phyloP scores from a whole-genome alignment of 2,797 vertebrate species.

The Kryptolebias ocellatus region DNA sequence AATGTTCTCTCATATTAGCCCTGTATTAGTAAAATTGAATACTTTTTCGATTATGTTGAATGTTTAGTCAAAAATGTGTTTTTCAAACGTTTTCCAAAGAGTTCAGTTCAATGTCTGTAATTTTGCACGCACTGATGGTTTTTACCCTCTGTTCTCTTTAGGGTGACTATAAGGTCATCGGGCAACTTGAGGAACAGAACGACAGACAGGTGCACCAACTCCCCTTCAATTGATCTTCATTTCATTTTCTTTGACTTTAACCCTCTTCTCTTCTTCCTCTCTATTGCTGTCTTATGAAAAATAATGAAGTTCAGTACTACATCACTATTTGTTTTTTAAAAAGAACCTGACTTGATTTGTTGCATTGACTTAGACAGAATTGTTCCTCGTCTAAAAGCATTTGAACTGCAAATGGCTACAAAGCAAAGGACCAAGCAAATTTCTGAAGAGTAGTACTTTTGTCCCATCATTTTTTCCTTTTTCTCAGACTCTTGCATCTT shows the following conservation, averaged over 20 bases:
- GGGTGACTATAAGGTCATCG: conserved; percentile 88
- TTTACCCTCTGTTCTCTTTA: conserved; percentile 55
- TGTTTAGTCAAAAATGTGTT: background rate
- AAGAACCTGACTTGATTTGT: background rate
- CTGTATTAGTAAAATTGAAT: background rate
- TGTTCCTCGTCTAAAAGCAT: background rate
- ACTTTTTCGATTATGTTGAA: background rate
- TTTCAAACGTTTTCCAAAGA: background rate
- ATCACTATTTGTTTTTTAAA: background rate
- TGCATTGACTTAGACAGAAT: background rate
- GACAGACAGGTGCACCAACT: conserved; percentile 89
- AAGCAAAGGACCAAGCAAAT: background rate
- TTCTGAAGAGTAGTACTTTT: background rate
- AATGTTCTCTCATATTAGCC: no score
- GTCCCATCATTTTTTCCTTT: background rate
- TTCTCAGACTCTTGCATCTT: background rate
- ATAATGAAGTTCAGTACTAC: background rate
- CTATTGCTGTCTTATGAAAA: background rate
- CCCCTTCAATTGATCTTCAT: conserved; percentile 6
- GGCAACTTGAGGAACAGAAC: conserved; percentile 82
- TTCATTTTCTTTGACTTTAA: background rate
- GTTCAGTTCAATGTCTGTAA: background rate
- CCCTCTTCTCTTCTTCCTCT: conserved; percentile 2
- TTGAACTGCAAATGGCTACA: conserved; percentile 6
- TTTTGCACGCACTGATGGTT: background rate